These are phyloP conservation scores for Mormyrops attenuatus DNA, from an alignment of 2,797 vertebrate species.

Conservation along the genomic window DNA sequence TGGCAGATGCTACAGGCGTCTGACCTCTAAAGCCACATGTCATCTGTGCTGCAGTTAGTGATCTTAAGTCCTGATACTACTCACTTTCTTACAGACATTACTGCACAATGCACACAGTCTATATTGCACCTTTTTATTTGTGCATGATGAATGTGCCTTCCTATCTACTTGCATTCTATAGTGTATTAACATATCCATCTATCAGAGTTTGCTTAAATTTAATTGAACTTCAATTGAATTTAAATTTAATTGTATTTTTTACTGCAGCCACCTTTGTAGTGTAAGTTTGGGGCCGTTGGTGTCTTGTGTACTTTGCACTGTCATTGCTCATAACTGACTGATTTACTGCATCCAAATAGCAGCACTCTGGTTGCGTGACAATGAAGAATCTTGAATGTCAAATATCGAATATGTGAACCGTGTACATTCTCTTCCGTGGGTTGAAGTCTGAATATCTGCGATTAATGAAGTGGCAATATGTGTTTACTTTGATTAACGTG, in stretches of 20 bases:
- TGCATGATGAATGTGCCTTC: neutral
- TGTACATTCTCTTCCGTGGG: too few species aligned
- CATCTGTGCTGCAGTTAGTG: neutral
- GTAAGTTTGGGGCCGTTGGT: neutral
- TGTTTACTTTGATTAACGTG: too few species aligned
- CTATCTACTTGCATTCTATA: neutral
- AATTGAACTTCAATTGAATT: neutral
- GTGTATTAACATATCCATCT: neutral
- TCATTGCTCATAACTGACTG: neutral
- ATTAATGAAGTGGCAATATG: too few species aligned
- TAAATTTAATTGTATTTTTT: neutral
- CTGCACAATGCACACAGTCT: neutral
- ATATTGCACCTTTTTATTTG: neutral
- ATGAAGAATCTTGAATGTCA: too few species aligned
- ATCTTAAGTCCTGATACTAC: neutral
- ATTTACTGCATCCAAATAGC: neutral
- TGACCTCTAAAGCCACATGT: neutral
- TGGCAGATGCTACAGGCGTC: neutral
- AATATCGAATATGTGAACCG: too few species aligned
- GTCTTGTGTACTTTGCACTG: neutral
- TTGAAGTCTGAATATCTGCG: too few species aligned
- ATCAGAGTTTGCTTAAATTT: neutral
- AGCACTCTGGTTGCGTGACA: too few species aligned
- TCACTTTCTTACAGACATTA: neutral
- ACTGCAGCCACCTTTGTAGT: neutral